phyloP scores from a whole-genome alignment of 2,113 vertebrate genomes.

The Cynocephalus volans region DNA sequence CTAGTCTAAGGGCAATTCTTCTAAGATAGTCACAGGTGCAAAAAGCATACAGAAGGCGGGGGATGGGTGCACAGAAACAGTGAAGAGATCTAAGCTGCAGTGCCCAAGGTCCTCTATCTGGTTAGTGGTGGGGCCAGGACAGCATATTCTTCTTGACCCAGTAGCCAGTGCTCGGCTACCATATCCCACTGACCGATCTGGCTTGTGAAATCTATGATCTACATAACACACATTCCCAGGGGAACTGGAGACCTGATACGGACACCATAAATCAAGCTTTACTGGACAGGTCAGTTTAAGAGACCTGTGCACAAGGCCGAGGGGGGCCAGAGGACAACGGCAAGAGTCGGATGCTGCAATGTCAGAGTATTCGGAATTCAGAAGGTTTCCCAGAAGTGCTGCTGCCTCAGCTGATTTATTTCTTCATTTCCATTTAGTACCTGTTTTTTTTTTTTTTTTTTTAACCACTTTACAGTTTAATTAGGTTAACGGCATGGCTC shows the following conservation, averaged over 20 bases:
- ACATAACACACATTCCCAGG: neutral
- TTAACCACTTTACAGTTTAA: conserved; percentile 84
- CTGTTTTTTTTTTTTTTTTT: conserved; percentile 80
- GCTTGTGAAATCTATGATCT: conserved; percentile 39
- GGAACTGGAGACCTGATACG: conserved; percentile 11
- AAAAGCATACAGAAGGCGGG: conserved; percentile 9
- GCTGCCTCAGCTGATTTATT: conserved; percentile 81
- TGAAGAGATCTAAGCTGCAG: neutral
- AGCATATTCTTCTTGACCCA: neutral
- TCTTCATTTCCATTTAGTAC: conserved; percentile 84
- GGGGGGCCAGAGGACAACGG: conserved; percentile 53
- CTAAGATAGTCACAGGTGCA: conserved; percentile 36
- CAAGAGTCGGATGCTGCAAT: conserved; percentile 59
- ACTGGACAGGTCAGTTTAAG: conserved; percentile 71
- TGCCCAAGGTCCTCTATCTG: neutral
- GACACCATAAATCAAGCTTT: conserved; percentile 69
- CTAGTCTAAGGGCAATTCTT: neutral
- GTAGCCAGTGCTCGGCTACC: neutral
- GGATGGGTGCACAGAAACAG: neutral
- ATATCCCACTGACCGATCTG: neutral
- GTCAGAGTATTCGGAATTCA: conserved; percentile 79
- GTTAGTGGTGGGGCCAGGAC: conserved; percentile 16
- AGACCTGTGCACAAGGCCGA: conserved; percentile 20
- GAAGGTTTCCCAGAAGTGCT: conserved; percentile 83
- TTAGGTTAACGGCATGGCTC: conserved; percentile 86